Conservation (phyloP, 2,797 vertebrate genomes). For the Melanotaenia trifasciata region DNA sequence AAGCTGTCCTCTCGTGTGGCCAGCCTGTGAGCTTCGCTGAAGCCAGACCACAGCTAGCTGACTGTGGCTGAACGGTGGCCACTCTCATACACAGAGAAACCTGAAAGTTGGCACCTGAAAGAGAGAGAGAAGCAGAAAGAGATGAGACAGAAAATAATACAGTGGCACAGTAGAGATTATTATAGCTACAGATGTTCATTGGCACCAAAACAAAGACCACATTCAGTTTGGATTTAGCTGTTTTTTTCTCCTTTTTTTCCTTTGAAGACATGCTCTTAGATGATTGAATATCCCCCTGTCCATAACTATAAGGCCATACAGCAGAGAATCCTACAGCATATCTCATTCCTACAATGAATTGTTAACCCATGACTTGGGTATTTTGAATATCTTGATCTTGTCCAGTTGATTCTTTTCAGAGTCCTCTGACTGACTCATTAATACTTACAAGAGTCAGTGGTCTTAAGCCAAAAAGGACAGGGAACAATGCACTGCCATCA, state of each 20-base stretch:
- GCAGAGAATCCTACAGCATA: slow-evolving; percentile 33
- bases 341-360: slow-evolving; percentile 16
- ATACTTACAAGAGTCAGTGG: slow-evolving; percentile 37
- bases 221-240: slow-evolving; percentile 58
- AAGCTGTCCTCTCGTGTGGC: slow-evolving; percentile 77
- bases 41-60: slow-evolving; percentile 75
- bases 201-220: slow-evolving; percentile 62
- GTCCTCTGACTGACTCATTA: slow-evolving; percentile 46
- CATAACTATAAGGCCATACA: slow-evolving; percentile 29
- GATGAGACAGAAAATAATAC: slow-evolving; percentile 69
- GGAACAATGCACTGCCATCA: slow-evolving; percentile 46
- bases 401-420: slow-evolving; percentile 35
- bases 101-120: slow-evolving; percentile 71
- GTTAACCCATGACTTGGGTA: slow-evolving; percentile 1
- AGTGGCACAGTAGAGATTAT: slow-evolving; percentile 65
- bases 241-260: slow-evolving; percentile 43
- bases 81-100: slow-evolving; percentile 62
- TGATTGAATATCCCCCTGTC: slow-evolving; percentile 44
- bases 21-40: slow-evolving; percentile 67
- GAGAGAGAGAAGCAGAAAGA: slow-evolving; percentile 70
- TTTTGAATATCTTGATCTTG: slow-evolving; percentile 31
- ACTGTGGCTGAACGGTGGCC: slow-evolving; percentile 67
- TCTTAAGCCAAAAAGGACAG: slow-evolving; percentile 41
- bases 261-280: slow-evolving; percentile 57
- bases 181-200: slow-evolving; percentile 71